Percentiles rank a stretch among this genome's conserved stretches.
phyloP scores from a whole-genome alignment of 2,113 vertebrate genomes.

The Micronisus gabar region DNA sequence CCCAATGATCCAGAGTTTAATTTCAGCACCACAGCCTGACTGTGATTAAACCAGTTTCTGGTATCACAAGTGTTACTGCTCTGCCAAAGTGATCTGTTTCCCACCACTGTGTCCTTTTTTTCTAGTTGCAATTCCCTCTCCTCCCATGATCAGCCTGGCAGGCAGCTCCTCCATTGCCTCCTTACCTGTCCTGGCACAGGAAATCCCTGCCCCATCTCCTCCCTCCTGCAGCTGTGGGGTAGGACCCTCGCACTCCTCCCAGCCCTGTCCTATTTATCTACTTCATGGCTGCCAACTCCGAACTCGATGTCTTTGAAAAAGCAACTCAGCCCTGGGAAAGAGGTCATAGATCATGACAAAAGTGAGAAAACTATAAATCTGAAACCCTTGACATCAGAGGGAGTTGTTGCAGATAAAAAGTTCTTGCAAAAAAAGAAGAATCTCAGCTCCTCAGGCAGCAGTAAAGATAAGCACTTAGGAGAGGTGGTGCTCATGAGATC shows the following conservation, averaged over 20 bases:
- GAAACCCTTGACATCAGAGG: neutral
- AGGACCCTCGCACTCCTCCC: neutral
- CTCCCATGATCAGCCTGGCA: neutral
- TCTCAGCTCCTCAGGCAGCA: neutral
- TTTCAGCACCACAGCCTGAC: neutral
- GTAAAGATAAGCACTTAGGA: neutral
- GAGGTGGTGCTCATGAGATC: neutral
- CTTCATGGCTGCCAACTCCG: neutral
- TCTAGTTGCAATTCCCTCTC: neutral
- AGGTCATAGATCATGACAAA: neutral
- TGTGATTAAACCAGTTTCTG: neutral
- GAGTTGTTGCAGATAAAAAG: neutral
- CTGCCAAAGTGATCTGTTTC: neutral
- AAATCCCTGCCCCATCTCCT: neutral
- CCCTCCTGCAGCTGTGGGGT: rapidly evolving
- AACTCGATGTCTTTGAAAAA: neutral
- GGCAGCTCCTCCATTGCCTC: neutral
- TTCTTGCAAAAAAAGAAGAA: neutral
- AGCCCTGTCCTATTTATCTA: neutral
- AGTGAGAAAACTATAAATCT: neutral
- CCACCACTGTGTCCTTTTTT: neutral
- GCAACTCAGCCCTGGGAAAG: neutral
- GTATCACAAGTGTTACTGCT: neutral
- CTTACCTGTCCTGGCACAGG: neutral
- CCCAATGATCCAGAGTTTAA: neutral